These are phyloP conservation scores for Lycia hirtaria DNA, from an alignment of 2,888 invertebrate species.

Conservation along the genomic window DNA sequence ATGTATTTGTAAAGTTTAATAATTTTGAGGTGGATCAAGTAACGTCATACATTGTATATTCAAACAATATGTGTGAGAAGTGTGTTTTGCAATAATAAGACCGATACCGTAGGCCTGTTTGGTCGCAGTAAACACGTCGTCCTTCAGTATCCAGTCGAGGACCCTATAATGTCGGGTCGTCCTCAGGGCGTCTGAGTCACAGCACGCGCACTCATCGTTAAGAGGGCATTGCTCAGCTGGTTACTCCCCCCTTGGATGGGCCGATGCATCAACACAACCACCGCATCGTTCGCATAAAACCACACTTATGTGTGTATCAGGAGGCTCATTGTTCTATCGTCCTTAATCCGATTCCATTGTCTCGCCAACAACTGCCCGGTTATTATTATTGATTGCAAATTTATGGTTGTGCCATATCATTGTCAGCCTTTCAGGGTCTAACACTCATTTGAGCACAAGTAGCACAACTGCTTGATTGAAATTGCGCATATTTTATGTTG, in stretches of 20 bases:
- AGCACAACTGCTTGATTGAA: constrained; percentile 28
- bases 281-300: constrained; percentile 66
- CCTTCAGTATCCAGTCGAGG: constrained; percentile 82
- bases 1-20: too few species aligned
- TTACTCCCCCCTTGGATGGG: constrained; percentile 68
- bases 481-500: constrained; percentile 35
- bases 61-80: constrained; percentile 39
- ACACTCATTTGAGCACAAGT: constrained; percentile 37
- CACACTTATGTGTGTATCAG: constrained; percentile 66
- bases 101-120: constrained; percentile 62
- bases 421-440: constrained; percentile 64
- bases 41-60: constrained; percentile 29
- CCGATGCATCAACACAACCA: constrained; percentile 63
- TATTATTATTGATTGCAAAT: constrained; percentile 77
- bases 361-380: constrained; percentile 57
- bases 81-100: constrained; percentile 47
- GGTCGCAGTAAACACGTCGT: constrained; percentile 71
- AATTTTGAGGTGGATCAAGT: too few species aligned
- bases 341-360: constrained; percentile 80
- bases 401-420: constrained; percentile 66
- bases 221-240: constrained; percentile 83
- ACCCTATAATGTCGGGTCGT: constrained; percentile 81
- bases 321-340: constrained; percentile 73
- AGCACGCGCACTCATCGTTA: constrained; percentile 78
- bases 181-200: constrained; percentile 82